Base-by-base conservation (phyloP, 92 coral and sea anemone species). In the Desmophyllum pertusum region DNA sequence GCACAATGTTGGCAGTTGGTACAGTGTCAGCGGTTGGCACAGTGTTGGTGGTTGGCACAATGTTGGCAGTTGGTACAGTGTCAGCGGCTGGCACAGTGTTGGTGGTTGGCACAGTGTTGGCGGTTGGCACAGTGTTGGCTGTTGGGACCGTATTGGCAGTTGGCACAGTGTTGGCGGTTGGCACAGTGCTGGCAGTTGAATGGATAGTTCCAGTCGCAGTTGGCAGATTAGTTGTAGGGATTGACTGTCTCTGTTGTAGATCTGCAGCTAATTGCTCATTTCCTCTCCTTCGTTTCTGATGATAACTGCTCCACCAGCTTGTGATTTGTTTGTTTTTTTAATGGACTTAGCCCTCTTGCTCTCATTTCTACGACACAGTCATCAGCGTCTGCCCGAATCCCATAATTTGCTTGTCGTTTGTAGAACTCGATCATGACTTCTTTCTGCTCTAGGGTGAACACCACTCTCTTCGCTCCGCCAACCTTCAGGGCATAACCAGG, bases 221-320 rank as follows among this genome's bases (percentile, higher is more conserved):
- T 23, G 66, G 19, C 17, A 23, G 18, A 61, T 14, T 3, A 23
- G 66, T 10, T 61, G 27, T 29, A 61, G 66, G 23, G 27, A 14
- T 79, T 40, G 10, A 76, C 61, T 18, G 39, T n/a, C 37, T 48
- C 27, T 79, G 36, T 37, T 19, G 45, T 5, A 35, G 69, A 55
- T 77, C 70, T 77, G 70, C 70, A 21, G 67, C 72, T 33, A 57
- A 30, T 29, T 23, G 30, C 65, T 80, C 75, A 15, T 27, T 37
- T 27, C 14, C 71, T 42, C 43, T 6, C 80, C 72, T 70, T 48
- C 86, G 33, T 69, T 59, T 82, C 8, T 73, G 78, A 40, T 72
- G 78, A n/a, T 70, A 72, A 57, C 45, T 21, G 85, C 85, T 82
- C 86, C 86, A 82, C 68, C 67, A 70, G 69, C 86, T 72, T 38